Evolutionary conservation across 2,888 invertebrate species (phyloP), one percentile per base, ranked within the genome.

Genomic region (Ichneumon xanthorius): DNA sequence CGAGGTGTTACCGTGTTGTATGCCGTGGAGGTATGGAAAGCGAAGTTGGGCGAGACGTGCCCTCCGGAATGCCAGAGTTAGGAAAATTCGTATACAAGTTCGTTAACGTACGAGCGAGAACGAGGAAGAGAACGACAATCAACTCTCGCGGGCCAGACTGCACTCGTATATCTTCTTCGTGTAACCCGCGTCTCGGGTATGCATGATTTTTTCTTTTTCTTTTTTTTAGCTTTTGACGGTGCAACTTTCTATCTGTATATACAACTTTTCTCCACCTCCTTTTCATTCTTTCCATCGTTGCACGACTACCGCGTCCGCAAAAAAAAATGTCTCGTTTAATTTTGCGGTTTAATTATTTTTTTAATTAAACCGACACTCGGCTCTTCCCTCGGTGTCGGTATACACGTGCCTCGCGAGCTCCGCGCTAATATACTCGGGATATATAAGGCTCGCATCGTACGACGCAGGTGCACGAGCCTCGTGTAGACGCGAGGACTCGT

Each of bases 281-380:
- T 22, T 55, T 22, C 48, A 63, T 63, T 16, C 33, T 68, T 65
- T 53, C n/a, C 11, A 37, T 26, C 16, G 16, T 63, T 11, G 16
- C 76, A 58, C 68, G 63, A 70, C 73, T 75, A 80, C 76, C 80
- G 81, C 67, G 75, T 76, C 50, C 75, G 75, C 71, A 75, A 81
- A 84, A 82, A n/a, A 82, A 85, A 84, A 82, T 70, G 78, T 86
- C 83, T 80, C 87, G 90, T 92, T 92, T 91, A 92, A 93, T 92
- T 92, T 92, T 89, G 92, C 90, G 90, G 89, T 92, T 92, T 92
- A 92, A 92, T 93, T 93, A 92, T 93, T 92, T 93, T 93, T 92
- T 92, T 91, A 92, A 93, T 93, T 92, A 92, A 92, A 92, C 87
- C 85, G 80, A 79, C 79, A 84, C 71, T 78, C 79, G 61, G 67